Evolutionary conservation across 2,797 vertebrate genomes (phyloP), one percentile per base, ranked within the genome.

Genomic region (Amphiprion clarkii): DNA sequence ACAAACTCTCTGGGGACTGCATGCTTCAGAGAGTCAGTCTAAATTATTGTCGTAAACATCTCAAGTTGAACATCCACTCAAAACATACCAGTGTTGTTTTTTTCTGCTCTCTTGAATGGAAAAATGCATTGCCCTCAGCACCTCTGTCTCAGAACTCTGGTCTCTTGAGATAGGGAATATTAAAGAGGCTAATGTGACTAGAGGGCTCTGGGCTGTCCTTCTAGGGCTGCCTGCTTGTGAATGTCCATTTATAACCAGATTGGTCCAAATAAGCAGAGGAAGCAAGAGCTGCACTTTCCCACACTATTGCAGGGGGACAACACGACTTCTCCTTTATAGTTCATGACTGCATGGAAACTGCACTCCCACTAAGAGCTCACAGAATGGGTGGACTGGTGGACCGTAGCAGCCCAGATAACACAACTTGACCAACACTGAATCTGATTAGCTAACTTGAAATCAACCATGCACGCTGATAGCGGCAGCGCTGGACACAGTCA

Each of bases 221-320:
- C 56, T 79, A 82, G 78, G 67, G 74, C 86, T 52, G 86, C 85
- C 87, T 85, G 83, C 86, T 89, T 92, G 88, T 91, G 89, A 94
- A 94, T 83, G 92, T 93, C 91, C 92, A 93, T 95, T 95, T 94
- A 94, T 92, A 94, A 93, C 91, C 87, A 88, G 84, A 91, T 86
- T 88, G 92, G 91, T 93, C 83, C 78, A 93, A 94, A 94, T 86
- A 94, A 94, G 94, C 90, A 89, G 76, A 89, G 90, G 88, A 94
- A 90, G 83, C 82, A 21, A 51, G 89, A 93, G 89, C 93, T 81
- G 86, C 87, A 93, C 89, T 95, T 96, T 96, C 95, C 95, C 95
- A 95, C 94, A 95, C 92, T 92, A 57, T 63, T 83, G 77, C 71
- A 74, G 78, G 85, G 92, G 92, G 86, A 88, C 78, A 77, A 73